Percentiles rank a stretch among this genome's conserved stretches.
Conservation (phyloP, 2,113 vertebrate genomes). For the Podocnemis expansa region DNA sequence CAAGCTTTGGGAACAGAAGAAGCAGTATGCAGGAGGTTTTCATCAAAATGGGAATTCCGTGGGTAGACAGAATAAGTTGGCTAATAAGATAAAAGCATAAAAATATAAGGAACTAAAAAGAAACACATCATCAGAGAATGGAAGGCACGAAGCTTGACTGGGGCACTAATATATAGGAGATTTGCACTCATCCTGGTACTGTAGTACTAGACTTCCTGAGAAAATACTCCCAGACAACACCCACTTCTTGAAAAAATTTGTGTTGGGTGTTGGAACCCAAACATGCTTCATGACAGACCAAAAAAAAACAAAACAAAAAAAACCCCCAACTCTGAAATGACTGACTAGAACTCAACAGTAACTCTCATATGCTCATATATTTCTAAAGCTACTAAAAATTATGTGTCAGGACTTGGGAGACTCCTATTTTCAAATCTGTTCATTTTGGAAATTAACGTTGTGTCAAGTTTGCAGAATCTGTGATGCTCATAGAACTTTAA, state of each 20-base stretch:
- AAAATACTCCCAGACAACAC: conserved; percentile 4
- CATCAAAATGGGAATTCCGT: conserved; percentile 68
- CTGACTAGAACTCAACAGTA: not conserved
- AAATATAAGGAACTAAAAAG: not conserved
- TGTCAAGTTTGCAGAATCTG: not conserved
- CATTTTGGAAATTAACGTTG: not conserved
- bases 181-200: not conserved
- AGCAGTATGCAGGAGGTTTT: conserved; percentile 49
- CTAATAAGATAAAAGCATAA: conserved; percentile 22
- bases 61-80: conserved; percentile 66
- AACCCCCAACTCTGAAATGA: not conserved
- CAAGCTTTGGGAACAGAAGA: conserved; percentile 49
- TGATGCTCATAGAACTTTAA: not conserved
- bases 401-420: rapidly evolving
- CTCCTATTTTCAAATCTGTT: not conserved
- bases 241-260: not conserved
- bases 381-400: rapidly evolving
- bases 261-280: not conserved
- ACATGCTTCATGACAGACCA: not conserved
- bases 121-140: conserved; percentile 9
- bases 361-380: not conserved
- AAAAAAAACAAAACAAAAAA: not conserved
- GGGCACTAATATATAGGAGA: not conserved
- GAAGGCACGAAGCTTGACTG: not conserved
- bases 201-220: not conserved